Evolutionary conservation across 2,113 vertebrate species (phyloP).

Genomic region (Ictalurus furcatus): DNA sequence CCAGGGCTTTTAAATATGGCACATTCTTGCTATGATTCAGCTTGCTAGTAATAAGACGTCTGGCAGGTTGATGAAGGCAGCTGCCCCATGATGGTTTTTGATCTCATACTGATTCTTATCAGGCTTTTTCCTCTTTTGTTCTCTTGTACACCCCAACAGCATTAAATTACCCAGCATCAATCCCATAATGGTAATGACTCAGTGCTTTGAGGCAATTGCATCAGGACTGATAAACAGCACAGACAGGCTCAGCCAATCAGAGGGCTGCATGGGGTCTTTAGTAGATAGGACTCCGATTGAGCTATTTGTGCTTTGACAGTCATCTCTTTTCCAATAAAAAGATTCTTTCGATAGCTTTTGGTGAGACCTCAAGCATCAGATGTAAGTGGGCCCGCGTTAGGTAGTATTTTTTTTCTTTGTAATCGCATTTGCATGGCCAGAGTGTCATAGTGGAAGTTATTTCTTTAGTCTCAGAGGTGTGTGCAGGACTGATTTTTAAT

Average conservation of each 20-base stretch:
- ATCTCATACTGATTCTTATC: slow-evolving; percentile 35
- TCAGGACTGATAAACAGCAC: slow-evolving; percentile 54
- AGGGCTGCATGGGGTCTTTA: slow-evolving; percentile 14
- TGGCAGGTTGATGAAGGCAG: slow-evolving; percentile 44
- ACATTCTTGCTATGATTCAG: slow-evolving; percentile 27
- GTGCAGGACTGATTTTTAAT: neutral
- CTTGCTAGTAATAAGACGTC: slow-evolving; percentile 8
- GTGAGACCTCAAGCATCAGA: slow-evolving; percentile 41
- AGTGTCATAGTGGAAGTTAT: neutral
- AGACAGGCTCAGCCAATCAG: slow-evolving; percentile 39
- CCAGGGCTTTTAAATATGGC: slow-evolving; percentile 38
- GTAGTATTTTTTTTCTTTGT: slow-evolving; percentile 2
- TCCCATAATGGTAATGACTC: slow-evolving; percentile 50
- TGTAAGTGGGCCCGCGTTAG: slow-evolving; percentile 34
- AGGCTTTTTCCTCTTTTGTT: slow-evolving; percentile 23
- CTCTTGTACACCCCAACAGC: slow-evolving; percentile 33
- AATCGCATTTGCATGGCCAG: slow-evolving; percentile 5
- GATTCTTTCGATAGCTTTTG: slow-evolving; percentile 35
- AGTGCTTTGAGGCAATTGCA: slow-evolving; percentile 52
- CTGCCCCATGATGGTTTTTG: slow-evolving; percentile 40
- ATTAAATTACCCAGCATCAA: slow-evolving; percentile 49
- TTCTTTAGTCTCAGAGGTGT: neutral
- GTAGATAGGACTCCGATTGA: slow-evolving; percentile 37
- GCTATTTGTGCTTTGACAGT: slow-evolving; percentile 43
- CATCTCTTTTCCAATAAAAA: slow-evolving; percentile 33